phyloP scores from a whole-genome alignment of 1,140 invertebrate species.

The Drosophila santomea region DNA sequence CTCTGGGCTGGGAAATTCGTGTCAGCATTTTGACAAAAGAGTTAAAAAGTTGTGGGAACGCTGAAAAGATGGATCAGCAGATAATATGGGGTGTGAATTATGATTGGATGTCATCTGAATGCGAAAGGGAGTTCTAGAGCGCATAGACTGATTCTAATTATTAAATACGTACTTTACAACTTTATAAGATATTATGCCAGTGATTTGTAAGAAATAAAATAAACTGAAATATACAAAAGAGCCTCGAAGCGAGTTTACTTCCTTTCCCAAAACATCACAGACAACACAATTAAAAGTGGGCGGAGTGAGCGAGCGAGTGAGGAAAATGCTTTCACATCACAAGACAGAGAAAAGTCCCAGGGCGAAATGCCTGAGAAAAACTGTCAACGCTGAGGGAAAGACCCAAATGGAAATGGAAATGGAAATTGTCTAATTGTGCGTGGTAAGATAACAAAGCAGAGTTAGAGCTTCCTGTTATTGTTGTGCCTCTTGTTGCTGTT shows the following conservation, averaged over 20 bases:
- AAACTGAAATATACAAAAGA: background rate
- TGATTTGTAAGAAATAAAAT: background rate
- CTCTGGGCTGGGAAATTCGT: conserved; percentile 67
- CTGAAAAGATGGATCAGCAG: conserved; percentile 35
- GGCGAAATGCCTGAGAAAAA: conserved; percentile 63
- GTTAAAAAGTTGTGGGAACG: conserved; percentile 79
- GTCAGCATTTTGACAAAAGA: conserved; percentile 77
- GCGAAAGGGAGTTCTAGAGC: too few relatives aligned
- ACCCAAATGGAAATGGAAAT: conserved; percentile 63
- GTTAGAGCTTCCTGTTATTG: conserved; percentile 76
- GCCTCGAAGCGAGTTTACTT: conserved; percentile 1
- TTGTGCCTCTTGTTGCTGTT: conserved; percentile 45
- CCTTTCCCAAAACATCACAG: conserved; percentile 34
- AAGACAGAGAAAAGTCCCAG: conserved; percentile 52
- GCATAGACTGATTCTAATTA: too few relatives aligned
- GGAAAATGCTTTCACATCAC: conserved; percentile 66
- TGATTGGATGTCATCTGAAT: background rate
- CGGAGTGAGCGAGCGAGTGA: background rate
- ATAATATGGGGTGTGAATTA: conserved; percentile 69
- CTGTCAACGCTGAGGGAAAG: conserved; percentile 43
- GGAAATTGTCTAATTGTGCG: conserved; percentile 83
- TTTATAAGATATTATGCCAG: background rate
- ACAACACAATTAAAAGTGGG: conserved; percentile 62
- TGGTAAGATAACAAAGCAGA: conserved; percentile 79
- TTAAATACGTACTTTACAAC: too few relatives aligned